A percentile compares a stretch with the other conserved stretches of the same genome.
Conservation (phyloP, 2,888 invertebrate species). For the Herminia tarsipennalis region DNA sequence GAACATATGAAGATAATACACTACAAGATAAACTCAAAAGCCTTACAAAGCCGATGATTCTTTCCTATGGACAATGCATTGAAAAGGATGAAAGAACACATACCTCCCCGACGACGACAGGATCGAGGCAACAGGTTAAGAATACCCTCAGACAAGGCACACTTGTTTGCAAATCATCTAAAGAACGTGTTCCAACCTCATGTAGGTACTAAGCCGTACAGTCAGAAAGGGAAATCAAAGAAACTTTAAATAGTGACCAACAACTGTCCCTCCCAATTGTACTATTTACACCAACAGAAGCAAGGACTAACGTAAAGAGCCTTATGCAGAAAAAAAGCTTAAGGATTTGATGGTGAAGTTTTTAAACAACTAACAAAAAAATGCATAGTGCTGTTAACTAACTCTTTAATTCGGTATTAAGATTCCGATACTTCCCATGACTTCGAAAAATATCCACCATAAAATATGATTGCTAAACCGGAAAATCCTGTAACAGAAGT, state of each 20-base stretch:
- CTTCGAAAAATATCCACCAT: neutral
- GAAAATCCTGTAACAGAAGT: no score
- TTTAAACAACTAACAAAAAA: neutral
- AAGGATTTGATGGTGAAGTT: neutral
- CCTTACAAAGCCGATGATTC: no score
- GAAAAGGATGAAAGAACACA: neutral
- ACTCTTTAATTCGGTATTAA: slow-evolving; percentile 4
- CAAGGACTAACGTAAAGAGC: neutral
- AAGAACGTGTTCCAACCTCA: no score
- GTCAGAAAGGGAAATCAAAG: no score
- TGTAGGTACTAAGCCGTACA: neutral
- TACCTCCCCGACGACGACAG: neutral
- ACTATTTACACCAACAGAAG: neutral
- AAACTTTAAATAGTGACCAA: no score
- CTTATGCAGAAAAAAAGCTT: neutral
- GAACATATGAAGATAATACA: neutral
- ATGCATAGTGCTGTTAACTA: neutral
- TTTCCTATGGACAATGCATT: neutral
- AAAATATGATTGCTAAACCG: neutral
- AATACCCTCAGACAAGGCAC: neutral
- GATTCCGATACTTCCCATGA: neutral
- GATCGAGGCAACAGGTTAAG: neutral
- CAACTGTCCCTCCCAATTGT: no score
- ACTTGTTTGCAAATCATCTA: neutral
- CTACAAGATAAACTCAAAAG: no score